A percentile compares a stretch with the other conserved stretches of the same genome.
phyloP scores from a whole-genome alignment of 2,888 invertebrate genomes.

The Coelopa pilipes region DNA sequence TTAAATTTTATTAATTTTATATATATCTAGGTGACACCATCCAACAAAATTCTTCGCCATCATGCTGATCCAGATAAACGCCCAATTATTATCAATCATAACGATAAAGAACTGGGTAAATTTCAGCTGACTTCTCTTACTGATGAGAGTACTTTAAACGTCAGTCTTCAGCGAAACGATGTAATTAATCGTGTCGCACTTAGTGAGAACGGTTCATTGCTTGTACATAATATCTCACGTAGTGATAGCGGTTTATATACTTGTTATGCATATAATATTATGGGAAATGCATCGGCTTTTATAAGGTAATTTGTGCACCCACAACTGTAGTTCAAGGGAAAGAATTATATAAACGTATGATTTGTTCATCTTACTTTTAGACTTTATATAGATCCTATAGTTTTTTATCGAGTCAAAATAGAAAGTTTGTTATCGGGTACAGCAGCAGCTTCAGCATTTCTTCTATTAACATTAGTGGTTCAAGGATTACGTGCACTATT shows the following conservation, averaged over 20 bases:
- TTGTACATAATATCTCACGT: slow-evolving; percentile 76
- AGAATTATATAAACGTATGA: not conserved
- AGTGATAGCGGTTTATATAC: slow-evolving; percentile 87
- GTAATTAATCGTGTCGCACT: slow-evolving; percentile 63
- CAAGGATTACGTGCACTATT: slow-evolving; percentile 80
- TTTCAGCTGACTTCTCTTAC: slow-evolving; percentile 59
- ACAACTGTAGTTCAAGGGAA: too few species aligned
- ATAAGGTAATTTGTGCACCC: slow-evolving; percentile 69
- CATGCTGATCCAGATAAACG: slow-evolving; percentile 75
- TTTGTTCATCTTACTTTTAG: slow-evolving; percentile 53
- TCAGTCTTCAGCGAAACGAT: slow-evolving; percentile 52
- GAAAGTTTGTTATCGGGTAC: slow-evolving; percentile 85
- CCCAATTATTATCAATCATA: slow-evolving; percentile 60
- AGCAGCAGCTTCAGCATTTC: slow-evolving; percentile 81
- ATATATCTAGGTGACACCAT: slow-evolving; percentile 72
- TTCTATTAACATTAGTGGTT: slow-evolving; percentile 81
- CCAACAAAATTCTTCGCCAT: slow-evolving; percentile 78
- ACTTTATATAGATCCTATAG: slow-evolving; percentile 85
- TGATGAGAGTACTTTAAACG: slow-evolving; percentile 54
- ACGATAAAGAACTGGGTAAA: slow-evolving; percentile 57
- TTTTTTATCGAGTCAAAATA: slow-evolving; percentile 85
- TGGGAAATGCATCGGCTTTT: slow-evolving; percentile 80
- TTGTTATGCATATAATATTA: slow-evolving; percentile 86
- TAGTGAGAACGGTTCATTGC: slow-evolving; percentile 81
- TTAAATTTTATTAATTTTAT: not conserved